Evolutionary conservation across 2,888 invertebrate genomes (phyloP).

Genomic region (Odontothrips loti): DNA sequence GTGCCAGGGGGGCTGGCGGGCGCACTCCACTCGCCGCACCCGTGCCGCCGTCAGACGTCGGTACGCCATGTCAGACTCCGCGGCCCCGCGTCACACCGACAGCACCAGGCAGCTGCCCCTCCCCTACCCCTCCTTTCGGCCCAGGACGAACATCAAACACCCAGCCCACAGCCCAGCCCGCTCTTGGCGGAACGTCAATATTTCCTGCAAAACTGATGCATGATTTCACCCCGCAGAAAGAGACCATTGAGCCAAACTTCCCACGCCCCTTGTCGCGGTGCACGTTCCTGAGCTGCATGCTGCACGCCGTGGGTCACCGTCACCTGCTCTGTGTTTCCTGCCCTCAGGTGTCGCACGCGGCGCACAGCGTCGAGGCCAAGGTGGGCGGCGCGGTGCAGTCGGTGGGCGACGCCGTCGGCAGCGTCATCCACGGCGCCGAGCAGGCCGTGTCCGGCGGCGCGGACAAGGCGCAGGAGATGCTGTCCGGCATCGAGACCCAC

Average conservation of each 20-base stretch:
- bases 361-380: neutral
- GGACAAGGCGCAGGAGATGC: neutral
- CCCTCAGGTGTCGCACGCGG: neutral
- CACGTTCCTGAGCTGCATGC: too few species aligned
- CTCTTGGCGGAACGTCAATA: too few species aligned
- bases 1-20: neutral
- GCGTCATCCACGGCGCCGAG: constrained; percentile 13
- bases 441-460: neutral
- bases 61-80: neutral
- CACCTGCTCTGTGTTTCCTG: neutral
- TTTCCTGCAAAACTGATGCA: too few species aligned
- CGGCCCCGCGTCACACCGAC: neutral
- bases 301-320: neutral
- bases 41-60: neutral
- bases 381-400: neutral
- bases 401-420: neutral
- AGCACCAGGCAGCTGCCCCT: neutral
- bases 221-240: too few species aligned
- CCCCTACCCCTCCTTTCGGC: neutral
- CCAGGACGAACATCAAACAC: too few species aligned
- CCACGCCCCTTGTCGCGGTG: too few species aligned
- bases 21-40: neutral
- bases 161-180: too few species aligned
- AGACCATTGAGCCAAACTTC: too few species aligned
- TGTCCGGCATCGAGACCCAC: neutral